Evolutionary conservation across 2,888 invertebrate species (phyloP).

Genomic region (Folsomia candida): DNA sequence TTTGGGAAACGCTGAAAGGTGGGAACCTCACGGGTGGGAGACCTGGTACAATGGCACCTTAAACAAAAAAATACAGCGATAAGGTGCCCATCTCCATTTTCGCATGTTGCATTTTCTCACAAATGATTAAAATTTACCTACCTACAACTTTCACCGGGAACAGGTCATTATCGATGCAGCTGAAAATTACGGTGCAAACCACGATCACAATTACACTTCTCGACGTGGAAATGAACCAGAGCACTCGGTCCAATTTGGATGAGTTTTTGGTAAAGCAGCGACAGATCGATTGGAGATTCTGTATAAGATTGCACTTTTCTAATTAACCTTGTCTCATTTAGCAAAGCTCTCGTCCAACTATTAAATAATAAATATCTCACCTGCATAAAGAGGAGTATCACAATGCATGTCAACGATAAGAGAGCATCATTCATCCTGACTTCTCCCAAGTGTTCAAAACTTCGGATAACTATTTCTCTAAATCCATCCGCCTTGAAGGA

Average conservation of each 20-base stretch:
- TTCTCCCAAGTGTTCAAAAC: constrained; percentile 66
- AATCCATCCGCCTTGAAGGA: constrained; percentile 72
- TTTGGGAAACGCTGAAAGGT: constrained; percentile 57
- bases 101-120: too few relatives aligned
- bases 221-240: constrained; percentile 72
- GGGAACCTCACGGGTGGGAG: constrained; percentile 33
- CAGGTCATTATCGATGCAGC: constrained; percentile 21
- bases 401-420: constrained; percentile 69
- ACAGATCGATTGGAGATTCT: constrained; percentile 41
- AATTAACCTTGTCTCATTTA: too few relatives aligned
- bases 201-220: constrained; percentile 75
- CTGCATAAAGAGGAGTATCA: constrained; percentile 69
- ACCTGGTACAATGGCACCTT: constrained; percentile 64
- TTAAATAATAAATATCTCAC: constrained; percentile 59
- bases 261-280: constrained; percentile 25
- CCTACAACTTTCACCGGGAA: constrained; percentile 35
- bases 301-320: too few relatives aligned
- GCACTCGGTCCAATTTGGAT: constrained; percentile 57
- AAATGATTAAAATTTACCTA: constrained; percentile 1
- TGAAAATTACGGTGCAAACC: constrained; percentile 62
- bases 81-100: not conserved
- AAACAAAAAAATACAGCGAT: not conserved
- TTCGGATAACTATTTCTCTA: constrained; percentile 69
- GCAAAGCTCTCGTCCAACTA: too few relatives aligned
- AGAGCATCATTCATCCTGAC: constrained; percentile 67